phyloP scores from a whole-genome alignment of 2,113 vertebrate genomes.

The Varanus komodoensis region DNA sequence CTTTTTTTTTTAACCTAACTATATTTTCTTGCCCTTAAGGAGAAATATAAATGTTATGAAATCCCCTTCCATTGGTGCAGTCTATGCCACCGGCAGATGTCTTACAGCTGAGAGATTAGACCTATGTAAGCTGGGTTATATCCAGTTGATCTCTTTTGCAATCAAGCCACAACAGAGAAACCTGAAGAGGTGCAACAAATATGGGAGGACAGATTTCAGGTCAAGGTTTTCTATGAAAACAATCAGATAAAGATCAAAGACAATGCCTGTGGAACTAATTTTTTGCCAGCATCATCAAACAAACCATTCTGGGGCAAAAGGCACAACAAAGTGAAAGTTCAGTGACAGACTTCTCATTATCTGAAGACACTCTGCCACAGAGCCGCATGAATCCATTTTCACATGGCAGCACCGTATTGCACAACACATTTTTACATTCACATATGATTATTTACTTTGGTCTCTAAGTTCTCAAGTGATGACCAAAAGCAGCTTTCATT shows the following conservation, averaged over 20 bases:
- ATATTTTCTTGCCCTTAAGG: background rate
- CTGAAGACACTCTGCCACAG: background rate
- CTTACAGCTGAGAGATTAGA: background rate
- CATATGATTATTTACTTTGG: background rate
- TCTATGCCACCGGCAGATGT: too few relatives aligned
- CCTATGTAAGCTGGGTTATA: background rate
- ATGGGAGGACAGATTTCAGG: background rate
- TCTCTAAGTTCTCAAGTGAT: background rate
- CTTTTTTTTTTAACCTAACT: background rate
- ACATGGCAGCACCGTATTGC: background rate
- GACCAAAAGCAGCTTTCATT: conserved; percentile 2
- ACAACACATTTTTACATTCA: background rate
- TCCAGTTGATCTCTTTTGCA: background rate
- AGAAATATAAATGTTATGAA: too few relatives aligned
- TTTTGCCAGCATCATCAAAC: background rate
- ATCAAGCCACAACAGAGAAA: background rate
- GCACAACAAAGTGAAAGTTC: background rate
- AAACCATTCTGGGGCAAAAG: too few relatives aligned
- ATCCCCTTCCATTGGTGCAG: background rate
- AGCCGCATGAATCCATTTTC: background rate
- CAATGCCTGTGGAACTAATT: background rate
- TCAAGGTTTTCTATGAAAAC: background rate
- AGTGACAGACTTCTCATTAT: background rate
- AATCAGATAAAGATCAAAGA: background rate
- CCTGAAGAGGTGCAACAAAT: background rate